Percentiles rank a stretch among this genome's conserved stretches.
phyloP scores from a whole-genome alignment of 2,113 vertebrate genomes.

The Corythornis vintsioides region DNA sequence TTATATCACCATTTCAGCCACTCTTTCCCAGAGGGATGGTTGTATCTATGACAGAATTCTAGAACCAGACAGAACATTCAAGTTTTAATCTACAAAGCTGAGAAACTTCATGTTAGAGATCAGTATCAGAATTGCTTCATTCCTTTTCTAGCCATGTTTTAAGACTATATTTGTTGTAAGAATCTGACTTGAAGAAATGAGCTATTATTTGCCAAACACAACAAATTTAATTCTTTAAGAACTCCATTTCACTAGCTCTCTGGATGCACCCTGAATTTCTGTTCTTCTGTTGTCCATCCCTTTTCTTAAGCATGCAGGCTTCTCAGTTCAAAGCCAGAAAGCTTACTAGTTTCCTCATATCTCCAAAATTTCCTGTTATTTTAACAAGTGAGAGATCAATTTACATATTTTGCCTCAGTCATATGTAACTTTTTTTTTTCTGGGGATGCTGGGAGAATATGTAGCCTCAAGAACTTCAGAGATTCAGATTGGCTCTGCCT shows the following conservation, averaged over 20 bases:
- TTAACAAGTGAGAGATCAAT: not conserved
- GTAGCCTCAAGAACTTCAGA: not conserved
- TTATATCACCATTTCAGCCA: not conserved
- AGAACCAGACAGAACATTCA: not conserved
- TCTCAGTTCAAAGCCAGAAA: not conserved
- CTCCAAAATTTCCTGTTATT: not conserved
- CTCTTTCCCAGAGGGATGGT: not conserved
- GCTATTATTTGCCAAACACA: not conserved
- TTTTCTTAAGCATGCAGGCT: not conserved
- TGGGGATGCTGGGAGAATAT: not conserved
- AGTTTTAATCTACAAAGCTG: not conserved
- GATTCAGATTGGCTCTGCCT: not conserved
- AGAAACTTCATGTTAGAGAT: not conserved
- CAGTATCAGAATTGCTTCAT: not conserved
- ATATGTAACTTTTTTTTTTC: not conserved
- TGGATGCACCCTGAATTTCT: constrained; percentile 61
- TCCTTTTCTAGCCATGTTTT: not conserved
- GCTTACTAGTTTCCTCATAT: not conserved
- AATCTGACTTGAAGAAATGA: not conserved
- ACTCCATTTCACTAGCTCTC: constrained; percentile 21
- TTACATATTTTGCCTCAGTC: not conserved
- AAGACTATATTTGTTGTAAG: not conserved
- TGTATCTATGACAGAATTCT: not conserved
- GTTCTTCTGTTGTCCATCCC: constrained; percentile 3
- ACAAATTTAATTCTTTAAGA: not conserved